phyloP scores from a whole-genome alignment of 2,113 vertebrate species.

The Alectura lathami region DNA sequence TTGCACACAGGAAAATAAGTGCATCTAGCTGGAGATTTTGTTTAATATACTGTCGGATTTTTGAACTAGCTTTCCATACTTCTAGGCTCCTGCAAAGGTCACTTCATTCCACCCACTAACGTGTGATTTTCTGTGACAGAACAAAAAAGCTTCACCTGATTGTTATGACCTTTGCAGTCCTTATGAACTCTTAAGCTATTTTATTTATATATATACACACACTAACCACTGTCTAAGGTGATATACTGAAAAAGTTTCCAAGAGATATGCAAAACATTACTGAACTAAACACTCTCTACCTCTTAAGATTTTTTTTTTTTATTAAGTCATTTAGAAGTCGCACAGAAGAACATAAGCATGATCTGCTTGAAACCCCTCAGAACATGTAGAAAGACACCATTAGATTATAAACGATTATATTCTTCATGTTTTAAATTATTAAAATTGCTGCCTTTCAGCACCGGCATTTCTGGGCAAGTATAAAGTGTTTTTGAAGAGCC shows the following conservation, averaged over 20 bases:
- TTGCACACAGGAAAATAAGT: not conserved
- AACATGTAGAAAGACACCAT: not conserved
- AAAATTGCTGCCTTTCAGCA: not conserved
- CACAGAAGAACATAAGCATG: too few relatives aligned
- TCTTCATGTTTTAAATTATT: conserved; percentile 5
- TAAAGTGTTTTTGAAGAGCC: not conserved
- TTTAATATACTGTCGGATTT: not conserved
- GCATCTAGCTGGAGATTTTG: not conserved
- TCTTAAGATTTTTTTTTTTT: not conserved
- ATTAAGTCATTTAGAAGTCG: not conserved
- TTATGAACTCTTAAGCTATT: not conserved
- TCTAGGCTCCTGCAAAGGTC: not conserved
- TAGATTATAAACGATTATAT: not conserved
- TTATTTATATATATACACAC: not conserved
- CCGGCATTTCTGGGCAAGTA: not conserved
- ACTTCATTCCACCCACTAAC: not conserved
- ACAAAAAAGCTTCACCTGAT: not conserved
- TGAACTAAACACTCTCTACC: not conserved
- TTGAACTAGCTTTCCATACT: not conserved
- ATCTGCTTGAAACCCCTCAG: not conserved
- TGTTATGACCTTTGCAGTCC: not conserved
- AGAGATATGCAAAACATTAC: not conserved
- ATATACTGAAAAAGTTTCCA: not conserved
- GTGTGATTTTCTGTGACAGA: not conserved
- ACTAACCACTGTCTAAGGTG: not conserved